Conservation (phyloP, 2,888 invertebrate species). For the Agriopis marginaria region DNA sequence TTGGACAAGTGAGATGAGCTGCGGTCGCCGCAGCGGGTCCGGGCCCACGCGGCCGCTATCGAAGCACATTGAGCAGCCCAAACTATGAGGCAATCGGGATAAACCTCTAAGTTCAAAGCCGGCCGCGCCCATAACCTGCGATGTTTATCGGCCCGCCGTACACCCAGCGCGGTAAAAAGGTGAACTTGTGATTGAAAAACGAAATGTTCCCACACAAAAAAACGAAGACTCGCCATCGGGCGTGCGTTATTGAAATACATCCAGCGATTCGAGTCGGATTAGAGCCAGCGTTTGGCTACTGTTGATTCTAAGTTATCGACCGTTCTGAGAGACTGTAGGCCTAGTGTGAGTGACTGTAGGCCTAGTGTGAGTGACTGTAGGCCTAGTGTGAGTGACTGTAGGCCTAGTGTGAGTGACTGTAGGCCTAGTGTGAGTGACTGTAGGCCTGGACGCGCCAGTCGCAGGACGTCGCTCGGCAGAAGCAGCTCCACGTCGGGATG, state of each 20-base stretch:
- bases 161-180: conserved; percentile 73
- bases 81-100: conserved; percentile 63
- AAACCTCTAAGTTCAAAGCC: conserved; percentile 73
- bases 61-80: conserved; percentile 22
- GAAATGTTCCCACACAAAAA: conserved; percentile 77
- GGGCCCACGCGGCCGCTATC: conserved; percentile 20
- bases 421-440: too few species aligned
- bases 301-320: conserved; percentile 79
- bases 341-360: too few species aligned
- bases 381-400: too few species aligned
- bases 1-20: background rate
- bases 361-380: too few species aligned
- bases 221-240: conserved; percentile 51
- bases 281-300: conserved; percentile 77
- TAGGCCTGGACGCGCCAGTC: conserved; percentile 36
- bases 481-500: conserved; percentile 21
- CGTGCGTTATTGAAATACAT: conserved; percentile 78
- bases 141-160: conserved; percentile 77
- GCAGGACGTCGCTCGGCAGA: conserved; percentile 9
- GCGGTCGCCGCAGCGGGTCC: background rate
- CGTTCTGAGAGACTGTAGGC: conserved; percentile 56
- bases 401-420: too few species aligned
- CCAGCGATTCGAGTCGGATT: conserved; percentile 80
- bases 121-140: conserved; percentile 79
- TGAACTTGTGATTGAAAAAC: conserved; percentile 79